Base-by-base conservation (phyloP, 1,140 invertebrate species). In the Heliconius himera region DNA sequence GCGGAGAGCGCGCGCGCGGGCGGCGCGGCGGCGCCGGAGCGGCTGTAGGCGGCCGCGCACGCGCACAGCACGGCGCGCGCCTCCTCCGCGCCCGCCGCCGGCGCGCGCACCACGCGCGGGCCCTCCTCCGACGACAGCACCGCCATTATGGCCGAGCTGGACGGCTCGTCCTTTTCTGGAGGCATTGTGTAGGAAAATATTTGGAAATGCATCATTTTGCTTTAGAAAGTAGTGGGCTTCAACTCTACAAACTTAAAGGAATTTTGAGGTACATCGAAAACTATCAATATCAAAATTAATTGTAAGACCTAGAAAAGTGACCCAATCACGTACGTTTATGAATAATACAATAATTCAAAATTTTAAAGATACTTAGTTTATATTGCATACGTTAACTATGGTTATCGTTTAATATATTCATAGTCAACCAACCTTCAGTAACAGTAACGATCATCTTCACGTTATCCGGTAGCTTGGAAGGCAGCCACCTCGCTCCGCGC, bases 391-490 rank as follows among this genome's bases (percentile, higher is more conserved):
- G 11, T 0, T 41, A 13, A 41, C 41, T 41, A 5, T 46, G 41
- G 13, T 46, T 46, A 46, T 46, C 13, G 0, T 16, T 46, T 16
- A 46, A 60, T 22, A 60, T 22, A 29, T 29, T 38, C 18, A n/a
- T 9, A 9, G 11, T n/a, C 5, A 9, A 36, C 84, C 94, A 90
- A 85, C 95, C 95, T 89, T 96, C 96, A 70, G 96, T 95, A 74
- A 97, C 95, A 1, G 97, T 97, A 71, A 98, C 86, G 38, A 98
- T 96, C 79, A 98, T 92, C 91, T 97, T 97, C 38, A 97, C 96
- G 86, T 96, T 96, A 72, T 95, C 94, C 4, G 97, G 96, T 73
- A 98, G 92, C 66, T 95, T 94, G 22, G 94, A 90, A 5, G 97
- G 97, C 76, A 98, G 89, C 97, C 97, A 98, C 38, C 96, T 95